A percentile compares a stretch with the other conserved stretches of the same genome.
Evolutionary conservation across 2,797 vertebrate genomes (phyloP).

Genomic region (Gouania willdenowi): DNA sequence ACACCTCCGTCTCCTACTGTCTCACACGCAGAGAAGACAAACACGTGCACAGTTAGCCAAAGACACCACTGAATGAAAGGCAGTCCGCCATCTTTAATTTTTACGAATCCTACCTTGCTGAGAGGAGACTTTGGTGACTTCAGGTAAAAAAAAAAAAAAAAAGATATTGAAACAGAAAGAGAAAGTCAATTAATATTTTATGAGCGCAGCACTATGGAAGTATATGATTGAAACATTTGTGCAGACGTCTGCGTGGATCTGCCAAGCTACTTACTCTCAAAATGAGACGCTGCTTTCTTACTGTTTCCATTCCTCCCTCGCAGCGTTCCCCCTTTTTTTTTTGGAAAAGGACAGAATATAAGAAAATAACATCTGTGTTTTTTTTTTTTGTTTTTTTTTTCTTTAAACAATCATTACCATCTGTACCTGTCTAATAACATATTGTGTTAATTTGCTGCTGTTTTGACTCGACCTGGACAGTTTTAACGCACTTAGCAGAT

Average conservation of each 20-base stretch:
- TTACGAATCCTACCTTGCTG: conserved; percentile 73
- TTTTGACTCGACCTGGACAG: conserved; percentile 47
- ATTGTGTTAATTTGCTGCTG: conserved; percentile 55
- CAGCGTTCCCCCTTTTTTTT: conserved; percentile 56
- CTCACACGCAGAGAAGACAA: conserved; percentile 27
- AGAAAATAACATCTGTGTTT: conserved; percentile 51
- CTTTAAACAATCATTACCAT: conserved; percentile 59
- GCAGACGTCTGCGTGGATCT: conserved; percentile 59
- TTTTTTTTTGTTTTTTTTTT: conserved; percentile 21
- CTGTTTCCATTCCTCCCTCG: conserved; percentile 67
- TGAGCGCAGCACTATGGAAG: conserved; percentile 56
- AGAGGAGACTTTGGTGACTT: conserved; percentile 75
- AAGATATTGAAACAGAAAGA: conserved; percentile 39
- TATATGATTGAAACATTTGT: conserved; percentile 64
- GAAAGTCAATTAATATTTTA: conserved; percentile 63
- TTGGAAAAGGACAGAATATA: conserved; percentile 38
- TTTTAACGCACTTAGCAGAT: conserved; percentile 69
- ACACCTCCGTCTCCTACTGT: conserved; percentile 80
- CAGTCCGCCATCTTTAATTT: conserved; percentile 16
- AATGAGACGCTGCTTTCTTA: conserved; percentile 80
- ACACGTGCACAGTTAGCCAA: conserved; percentile 15
- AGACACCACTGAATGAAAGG: conserved; percentile 1
- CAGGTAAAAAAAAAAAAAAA: conserved; percentile 44
- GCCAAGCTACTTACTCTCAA: conserved; percentile 80
- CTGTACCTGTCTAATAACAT: conserved; percentile 61